Conservation (phyloP, 2,888 invertebrate genomes). For the Hermaeophaga mercurialis region DNA sequence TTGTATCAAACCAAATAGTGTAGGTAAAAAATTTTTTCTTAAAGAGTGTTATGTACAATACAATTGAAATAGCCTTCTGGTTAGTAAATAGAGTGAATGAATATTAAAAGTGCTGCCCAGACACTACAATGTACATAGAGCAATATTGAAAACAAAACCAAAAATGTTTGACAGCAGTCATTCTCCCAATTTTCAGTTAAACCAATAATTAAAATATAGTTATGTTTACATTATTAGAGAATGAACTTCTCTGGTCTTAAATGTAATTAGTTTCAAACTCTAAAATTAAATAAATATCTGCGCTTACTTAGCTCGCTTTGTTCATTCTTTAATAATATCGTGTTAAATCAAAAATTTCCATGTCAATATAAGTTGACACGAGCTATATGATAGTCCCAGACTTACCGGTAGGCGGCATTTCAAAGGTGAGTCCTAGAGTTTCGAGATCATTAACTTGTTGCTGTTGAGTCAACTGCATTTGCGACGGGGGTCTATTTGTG, state of each 20-base stretch:
- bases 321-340: too few species aligned
- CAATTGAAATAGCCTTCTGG: not conserved
- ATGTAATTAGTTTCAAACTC: too few species aligned
- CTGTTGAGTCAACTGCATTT: constrained; percentile 52
- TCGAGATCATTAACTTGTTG: constrained; percentile 67
- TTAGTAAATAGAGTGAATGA: not conserved
- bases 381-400: too few species aligned
- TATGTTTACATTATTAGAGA: not conserved
- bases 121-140: constrained; percentile 9
- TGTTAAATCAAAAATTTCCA: too few species aligned
- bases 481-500: constrained; percentile 32
- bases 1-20: not conserved
- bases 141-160: constrained; percentile 12
- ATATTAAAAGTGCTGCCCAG: not conserved
- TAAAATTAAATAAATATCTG: too few species aligned
- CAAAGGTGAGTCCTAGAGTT: constrained; percentile 70
- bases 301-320: too few species aligned
- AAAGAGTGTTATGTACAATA: too few species aligned
- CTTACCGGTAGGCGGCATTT: constrained; percentile 70
- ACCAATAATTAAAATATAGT: not conserved
- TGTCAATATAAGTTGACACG: too few species aligned
- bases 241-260: too few species aligned
- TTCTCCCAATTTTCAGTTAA: not conserved
- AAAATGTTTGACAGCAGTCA: constrained; percentile 16
- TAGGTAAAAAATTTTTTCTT: too few species aligned